Conservation (phyloP, 2,113 vertebrate species). For the Urocitellus parryii region DNA sequence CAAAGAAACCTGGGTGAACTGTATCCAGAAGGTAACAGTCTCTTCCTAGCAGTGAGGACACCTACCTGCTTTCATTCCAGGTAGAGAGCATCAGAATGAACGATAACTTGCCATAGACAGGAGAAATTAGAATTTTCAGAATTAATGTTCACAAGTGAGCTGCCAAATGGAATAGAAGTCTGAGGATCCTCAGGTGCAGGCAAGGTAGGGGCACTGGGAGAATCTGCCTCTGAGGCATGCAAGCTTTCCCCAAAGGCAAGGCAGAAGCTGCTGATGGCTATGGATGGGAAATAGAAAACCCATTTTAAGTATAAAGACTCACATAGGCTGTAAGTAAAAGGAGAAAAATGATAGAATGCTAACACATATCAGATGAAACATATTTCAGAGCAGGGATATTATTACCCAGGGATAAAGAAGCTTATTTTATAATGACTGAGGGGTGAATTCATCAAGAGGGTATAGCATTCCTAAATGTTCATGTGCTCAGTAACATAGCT, state of each 20-base stretch:
- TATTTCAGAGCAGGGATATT: not conserved
- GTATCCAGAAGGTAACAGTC: not conserved
- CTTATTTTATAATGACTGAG: not conserved
- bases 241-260: not conserved
- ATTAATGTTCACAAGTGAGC: not conserved
- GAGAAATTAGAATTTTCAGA: not conserved
- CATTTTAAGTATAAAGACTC: not conserved
- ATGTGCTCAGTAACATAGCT: not conserved
- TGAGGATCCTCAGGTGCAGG: not conserved
- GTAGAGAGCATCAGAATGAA: not conserved
- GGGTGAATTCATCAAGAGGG: not conserved
- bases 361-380: not conserved
- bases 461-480: not conserved
- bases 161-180: not conserved
- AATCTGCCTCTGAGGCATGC: not conserved
- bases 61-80: not conserved
- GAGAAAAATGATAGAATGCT: not conserved
- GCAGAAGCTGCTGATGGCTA: not conserved
- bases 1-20: not conserved
- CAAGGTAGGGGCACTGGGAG: not conserved
- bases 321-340: not conserved
- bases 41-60: not conserved
- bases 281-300: not conserved
- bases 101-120: not conserved
- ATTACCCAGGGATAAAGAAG: not conserved